phyloP scores from a whole-genome alignment of 2,888 invertebrate genomes.

The Cryptocephalus moraei region DNA sequence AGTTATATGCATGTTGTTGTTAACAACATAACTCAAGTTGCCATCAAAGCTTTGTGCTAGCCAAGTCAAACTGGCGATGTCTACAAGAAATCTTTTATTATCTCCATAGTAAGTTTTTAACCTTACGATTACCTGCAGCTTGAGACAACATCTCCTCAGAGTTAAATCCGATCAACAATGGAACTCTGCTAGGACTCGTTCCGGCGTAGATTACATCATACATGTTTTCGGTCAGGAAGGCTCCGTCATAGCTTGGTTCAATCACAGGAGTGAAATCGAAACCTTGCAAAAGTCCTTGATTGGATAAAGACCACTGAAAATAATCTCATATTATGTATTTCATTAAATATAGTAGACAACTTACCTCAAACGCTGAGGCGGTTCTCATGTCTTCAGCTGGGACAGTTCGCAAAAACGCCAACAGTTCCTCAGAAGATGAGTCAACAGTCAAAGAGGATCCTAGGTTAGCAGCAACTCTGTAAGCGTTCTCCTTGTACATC shows the following conservation, averaged over 20 bases:
- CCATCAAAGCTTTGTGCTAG: neutral
- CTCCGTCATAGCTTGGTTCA: constrained; percentile 15
- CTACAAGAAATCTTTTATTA: neutral
- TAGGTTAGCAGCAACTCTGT: constrained; percentile 2
- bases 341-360: neutral
- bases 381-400: constrained; percentile 7
- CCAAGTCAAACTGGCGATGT: neutral
- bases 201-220: constrained; percentile 14
- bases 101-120: neutral
- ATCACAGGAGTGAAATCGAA: constrained; percentile 16
- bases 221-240: constrained; percentile 16
- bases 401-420: constrained; percentile 8
- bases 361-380: neutral
- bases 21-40: neutral
- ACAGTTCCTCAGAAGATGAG: constrained; percentile 7
- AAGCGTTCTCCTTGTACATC: constrained; percentile 7
- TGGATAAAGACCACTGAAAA: constrained; percentile 11
- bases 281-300: constrained; percentile 16
- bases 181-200: constrained; percentile 10
- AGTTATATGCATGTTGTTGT: constrained; percentile 3
- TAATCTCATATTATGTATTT: neutral
- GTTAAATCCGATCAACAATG: constrained; percentile 16
- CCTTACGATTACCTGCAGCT: constrained; percentile 1
- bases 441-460: constrained; percentile 2
- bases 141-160: constrained; percentile 15